Evolutionary conservation across 2,113 vertebrate genomes (phyloP), one percentile per base, ranked within the genome.

Genomic region (Amia ocellicauda): DNA sequence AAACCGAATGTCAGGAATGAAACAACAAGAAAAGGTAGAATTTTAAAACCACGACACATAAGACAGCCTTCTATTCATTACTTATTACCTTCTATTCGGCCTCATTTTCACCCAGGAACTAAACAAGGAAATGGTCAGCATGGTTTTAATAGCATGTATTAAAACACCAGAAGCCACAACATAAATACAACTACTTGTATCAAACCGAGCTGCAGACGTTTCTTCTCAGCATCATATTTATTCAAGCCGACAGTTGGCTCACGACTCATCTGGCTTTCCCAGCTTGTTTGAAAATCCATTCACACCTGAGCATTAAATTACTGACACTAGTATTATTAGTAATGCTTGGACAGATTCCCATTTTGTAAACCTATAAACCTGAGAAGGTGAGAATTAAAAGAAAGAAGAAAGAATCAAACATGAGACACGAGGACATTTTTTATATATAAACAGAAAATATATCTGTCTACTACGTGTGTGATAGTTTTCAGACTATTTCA

Each of bases 231-330:
- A 20, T 64, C 63, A 36, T 87, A 80, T 87, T 87, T 85, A 83
- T 83, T 81, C 84, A 85, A 83, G 79, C 69, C 78, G 77, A 76
- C 74, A 58, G 71, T 75, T 74, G 77, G 76, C 69, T 72, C 50
- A 42, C 73, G 66, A 74, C 74, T 81, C 58, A 49, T 65, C 73
- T 69, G 80, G 77, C 81, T 82, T 82, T 76, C 68, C 66, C 17
- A 67, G 75, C 81, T 80, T 84, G 83, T 87, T 87, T 86, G 80
- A 82, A 77, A 85, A 87, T 85, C 81, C 82, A 85, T 86, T 88
- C 84, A 88, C 84, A 86, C 85, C 84, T 87, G 85, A 66, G 85
- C 80, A 84, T 87, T 87, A 83, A 88, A 84, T 86, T 88, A 86
- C 83, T 86, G 84, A 86, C 84, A 85, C 81, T 80, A 81, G 83